phyloP scores from a whole-genome alignment of 2,888 invertebrate genomes.

The Dolomedes plantarius region DNA sequence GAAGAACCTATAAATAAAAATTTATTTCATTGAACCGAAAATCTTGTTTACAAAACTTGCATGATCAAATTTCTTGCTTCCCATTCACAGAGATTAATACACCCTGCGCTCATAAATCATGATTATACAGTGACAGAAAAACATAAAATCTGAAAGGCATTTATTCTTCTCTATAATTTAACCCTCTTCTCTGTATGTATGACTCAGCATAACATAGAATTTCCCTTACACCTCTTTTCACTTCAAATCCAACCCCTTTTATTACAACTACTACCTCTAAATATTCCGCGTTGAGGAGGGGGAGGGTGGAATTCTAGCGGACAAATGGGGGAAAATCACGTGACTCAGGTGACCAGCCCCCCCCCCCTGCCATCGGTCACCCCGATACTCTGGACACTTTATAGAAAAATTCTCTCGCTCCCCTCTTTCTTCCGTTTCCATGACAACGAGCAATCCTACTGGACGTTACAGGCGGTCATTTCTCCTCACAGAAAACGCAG shows the following conservation, averaged over 20 bases:
- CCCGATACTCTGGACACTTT: constrained; percentile 69
- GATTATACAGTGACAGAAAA: not conserved
- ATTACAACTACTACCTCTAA: constrained; percentile 32
- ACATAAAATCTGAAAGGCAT: constrained; percentile 1
- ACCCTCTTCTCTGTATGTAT: not conserved
- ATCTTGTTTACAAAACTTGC: too few species aligned
- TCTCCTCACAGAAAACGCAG: constrained; percentile 45
- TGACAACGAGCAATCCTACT: constrained; percentile 63
- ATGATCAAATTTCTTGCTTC: not conserved
- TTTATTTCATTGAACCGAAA: too few species aligned
- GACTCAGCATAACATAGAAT: not conserved
- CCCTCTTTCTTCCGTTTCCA: constrained; percentile 44
- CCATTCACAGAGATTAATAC: not conserved
- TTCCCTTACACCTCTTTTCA: not conserved
- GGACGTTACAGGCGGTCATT: constrained; percentile 69
- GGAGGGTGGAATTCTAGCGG: not conserved
- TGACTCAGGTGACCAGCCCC: constrained; percentile 14
- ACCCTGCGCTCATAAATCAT: not conserved
- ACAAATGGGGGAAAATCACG: constrained; percentile 12
- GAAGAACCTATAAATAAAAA: too few species aligned
- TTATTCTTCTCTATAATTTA: constrained; percentile 1
- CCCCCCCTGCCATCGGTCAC: constrained; percentile 69
- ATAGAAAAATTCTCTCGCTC: constrained; percentile 60
- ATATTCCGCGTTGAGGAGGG: not conserved
- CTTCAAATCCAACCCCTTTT: constrained; percentile 45